A percentile compares a stretch with the other conserved stretches of the same genome.
Conservation (phyloP, 2,797 vertebrate genomes). For the Xiphophorus birchmanni region DNA sequence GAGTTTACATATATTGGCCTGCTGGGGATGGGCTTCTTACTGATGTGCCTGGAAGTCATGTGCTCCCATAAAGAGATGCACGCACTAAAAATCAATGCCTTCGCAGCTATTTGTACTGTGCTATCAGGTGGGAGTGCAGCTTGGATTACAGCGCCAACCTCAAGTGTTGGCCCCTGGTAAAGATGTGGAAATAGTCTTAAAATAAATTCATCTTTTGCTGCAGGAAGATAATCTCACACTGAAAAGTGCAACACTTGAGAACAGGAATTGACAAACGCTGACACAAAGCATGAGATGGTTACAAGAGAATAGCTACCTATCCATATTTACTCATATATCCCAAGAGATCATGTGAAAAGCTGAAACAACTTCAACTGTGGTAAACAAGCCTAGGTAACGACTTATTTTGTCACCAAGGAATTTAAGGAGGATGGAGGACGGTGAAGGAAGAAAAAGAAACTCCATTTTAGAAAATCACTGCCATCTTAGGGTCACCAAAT, state of each 20-base stretch:
- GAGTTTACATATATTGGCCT: constrained; percentile 88
- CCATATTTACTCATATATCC: background rate
- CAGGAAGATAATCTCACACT: background rate
- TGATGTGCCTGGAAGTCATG: constrained; percentile 86
- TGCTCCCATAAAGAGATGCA: constrained; percentile 85
- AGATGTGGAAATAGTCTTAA: background rate
- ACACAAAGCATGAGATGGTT: background rate
- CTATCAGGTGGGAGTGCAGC: constrained; percentile 80
- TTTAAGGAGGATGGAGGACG: background rate
- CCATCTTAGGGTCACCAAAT: background rate
- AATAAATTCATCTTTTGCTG: background rate
- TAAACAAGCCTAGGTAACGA: background rate
- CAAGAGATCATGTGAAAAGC: background rate
- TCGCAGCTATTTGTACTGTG: constrained; percentile 85
- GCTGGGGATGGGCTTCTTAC: constrained; percentile 85
- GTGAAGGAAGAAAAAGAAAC: background rate
- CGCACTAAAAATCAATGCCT: constrained; percentile 87
- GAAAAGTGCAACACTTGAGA: background rate
- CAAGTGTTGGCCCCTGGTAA: background rate
- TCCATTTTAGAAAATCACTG: background rate
- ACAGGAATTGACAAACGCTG: too few species aligned
- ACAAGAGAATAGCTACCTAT: background rate
- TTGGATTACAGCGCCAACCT: background rate
- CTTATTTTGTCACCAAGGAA: background rate
- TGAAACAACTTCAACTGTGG: background rate